A percentile compares a stretch with the other conserved stretches of the same genome.
phyloP scores from a whole-genome alignment of 2,113 vertebrate species.

The Spizaetus ornatus region DNA sequence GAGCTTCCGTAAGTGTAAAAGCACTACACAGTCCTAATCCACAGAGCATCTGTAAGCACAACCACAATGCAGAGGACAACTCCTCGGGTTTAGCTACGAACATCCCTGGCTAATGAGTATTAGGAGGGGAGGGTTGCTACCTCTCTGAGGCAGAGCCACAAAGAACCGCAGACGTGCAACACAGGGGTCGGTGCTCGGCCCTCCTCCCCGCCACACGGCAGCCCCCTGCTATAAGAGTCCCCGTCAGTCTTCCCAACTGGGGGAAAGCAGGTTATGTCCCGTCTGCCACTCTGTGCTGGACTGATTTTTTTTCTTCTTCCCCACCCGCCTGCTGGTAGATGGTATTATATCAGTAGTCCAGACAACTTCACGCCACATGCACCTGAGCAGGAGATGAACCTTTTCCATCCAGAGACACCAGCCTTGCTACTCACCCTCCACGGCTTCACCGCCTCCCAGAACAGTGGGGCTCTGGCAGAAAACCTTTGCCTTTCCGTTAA shows the following conservation, averaged over 20 bases:
- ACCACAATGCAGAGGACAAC: neutral
- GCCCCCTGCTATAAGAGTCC: no score
- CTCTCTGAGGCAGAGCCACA: neutral
- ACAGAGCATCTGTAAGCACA: neutral
- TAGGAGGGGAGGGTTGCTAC: neutral
- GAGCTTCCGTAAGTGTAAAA: rapidly evolving
- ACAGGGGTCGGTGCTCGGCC: neutral
- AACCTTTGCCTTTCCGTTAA: neutral
- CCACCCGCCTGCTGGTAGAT: neutral
- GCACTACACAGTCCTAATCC: neutral
- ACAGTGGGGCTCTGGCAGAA: neutral
- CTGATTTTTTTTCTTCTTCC: neutral
- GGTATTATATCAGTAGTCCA: neutral
- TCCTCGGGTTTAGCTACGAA: neutral
- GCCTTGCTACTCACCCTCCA: neutral
- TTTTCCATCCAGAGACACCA: neutral
- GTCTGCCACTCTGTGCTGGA: neutral
- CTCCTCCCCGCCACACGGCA: neutral
- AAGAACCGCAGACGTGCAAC: neutral
- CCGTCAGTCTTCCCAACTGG: neutral
- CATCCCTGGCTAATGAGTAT: rapidly evolving
- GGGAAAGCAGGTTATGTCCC: neutral
- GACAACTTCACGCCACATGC: neutral
- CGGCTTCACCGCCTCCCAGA: neutral
- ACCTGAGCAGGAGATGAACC: neutral